Percentiles rank a stretch among this genome's conserved stretches.
These are phyloP conservation scores for Lepetodrilus schrolli DNA, from an alignment of 2,888 invertebrate genomes.

Conservation along the genomic window DNA sequence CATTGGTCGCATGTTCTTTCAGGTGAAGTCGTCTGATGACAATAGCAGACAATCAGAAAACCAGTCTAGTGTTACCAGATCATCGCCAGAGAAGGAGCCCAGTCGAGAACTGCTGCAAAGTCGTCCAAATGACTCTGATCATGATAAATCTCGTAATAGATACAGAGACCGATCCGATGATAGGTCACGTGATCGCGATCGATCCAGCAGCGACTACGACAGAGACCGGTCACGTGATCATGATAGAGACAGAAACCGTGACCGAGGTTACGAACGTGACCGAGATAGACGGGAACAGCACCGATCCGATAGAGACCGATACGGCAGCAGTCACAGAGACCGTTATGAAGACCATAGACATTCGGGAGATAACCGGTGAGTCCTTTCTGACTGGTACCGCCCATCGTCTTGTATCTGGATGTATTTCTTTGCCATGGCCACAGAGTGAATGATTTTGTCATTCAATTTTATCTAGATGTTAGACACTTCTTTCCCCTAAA, in stretches of 20 bases:
- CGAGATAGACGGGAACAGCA: slow-evolving; percentile 21
- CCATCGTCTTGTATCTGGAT: neutral
- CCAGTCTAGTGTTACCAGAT: too few species aligned
- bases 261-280: slow-evolving; percentile 17
- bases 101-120: too few species aligned
- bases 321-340: neutral
- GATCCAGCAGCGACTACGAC: neutral
- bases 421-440: neutral
- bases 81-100: too few species aligned
- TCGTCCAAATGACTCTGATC: neutral
- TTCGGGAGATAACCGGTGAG: neutral
- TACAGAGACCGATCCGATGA: slow-evolving; percentile 3
- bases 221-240: neutral
- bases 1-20: too few species aligned
- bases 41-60: too few species aligned
- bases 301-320: slow-evolving; percentile 19
- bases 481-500: too few species aligned
- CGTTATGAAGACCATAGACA: slow-evolving; percentile 14
- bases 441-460: too few species aligned
- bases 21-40: too few species aligned
- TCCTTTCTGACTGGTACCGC: neutral
- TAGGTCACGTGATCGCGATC: slow-evolving; percentile 23
- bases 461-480: too few species aligned
- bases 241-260: neutral
- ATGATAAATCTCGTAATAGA: neutral